Percentiles rank a stretch among this genome's conserved stretches.
phyloP scores from a whole-genome alignment of 2,113 vertebrate genomes.

The Phodopus roborovskii region DNA sequence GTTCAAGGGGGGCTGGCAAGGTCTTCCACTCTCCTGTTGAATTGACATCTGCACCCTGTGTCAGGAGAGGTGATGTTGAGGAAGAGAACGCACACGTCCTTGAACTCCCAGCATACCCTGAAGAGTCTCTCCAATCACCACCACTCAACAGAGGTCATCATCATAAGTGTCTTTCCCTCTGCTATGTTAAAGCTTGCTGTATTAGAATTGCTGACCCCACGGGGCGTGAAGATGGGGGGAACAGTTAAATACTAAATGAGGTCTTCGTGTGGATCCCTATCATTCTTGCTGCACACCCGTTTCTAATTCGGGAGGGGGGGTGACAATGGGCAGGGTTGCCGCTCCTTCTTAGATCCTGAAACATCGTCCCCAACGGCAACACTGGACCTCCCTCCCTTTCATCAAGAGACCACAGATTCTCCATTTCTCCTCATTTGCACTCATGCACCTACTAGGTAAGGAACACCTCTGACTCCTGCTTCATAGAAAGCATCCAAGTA shows the following conservation, averaged over 20 bases:
- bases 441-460: not conserved
- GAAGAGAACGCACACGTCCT: not conserved
- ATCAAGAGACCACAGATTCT: no score
- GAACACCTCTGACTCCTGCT: not conserved
- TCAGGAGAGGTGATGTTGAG: not conserved
- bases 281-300: not conserved
- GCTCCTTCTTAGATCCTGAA: no score
- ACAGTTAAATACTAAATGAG: rapidly evolving
- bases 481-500: not conserved
- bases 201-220: not conserved
- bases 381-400: not conserved
- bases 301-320: not conserved
- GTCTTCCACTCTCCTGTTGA: not conserved
- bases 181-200: not conserved
- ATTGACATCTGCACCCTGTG: slow-evolving; percentile 71
- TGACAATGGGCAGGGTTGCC: rapidly evolving
- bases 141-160: no score
- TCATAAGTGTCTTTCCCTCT: rapidly evolving
- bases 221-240: no score
- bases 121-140: not conserved
- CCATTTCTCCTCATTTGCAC: not conserved
- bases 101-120: rapidly evolving
- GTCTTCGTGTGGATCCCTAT: rapidly evolving
- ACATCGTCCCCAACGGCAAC: not conserved
- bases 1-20: slow-evolving; percentile 81